Conservation (phyloP, 2,797 vertebrate species). For the Oophaga sylvatica region DNA sequence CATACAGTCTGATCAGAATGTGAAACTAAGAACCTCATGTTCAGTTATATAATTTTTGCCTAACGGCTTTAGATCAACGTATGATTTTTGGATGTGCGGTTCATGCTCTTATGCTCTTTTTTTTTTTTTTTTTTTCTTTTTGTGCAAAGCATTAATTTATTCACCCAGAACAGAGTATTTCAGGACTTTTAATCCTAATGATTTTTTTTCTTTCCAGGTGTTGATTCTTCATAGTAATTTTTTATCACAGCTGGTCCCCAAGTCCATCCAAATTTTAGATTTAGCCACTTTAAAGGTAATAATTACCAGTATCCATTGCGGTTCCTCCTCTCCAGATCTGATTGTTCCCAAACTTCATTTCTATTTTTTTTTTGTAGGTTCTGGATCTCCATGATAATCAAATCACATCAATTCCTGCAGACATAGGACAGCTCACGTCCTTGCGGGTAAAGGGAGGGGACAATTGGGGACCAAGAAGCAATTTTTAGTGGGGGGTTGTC, state of each 20-base stretch:
- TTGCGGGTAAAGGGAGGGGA: constrained; percentile 80
- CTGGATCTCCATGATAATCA: constrained; percentile 92
- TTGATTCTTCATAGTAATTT: constrained; percentile 89
- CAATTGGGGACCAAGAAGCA: not conserved
- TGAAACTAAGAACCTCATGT: no score
- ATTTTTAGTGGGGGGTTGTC: not conserved
- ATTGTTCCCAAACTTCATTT: not conserved
- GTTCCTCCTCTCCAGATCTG: not conserved
- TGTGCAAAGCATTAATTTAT: no score
- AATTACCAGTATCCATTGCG: not conserved
- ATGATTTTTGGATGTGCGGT: no score
- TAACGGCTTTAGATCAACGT: no score
- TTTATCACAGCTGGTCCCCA: constrained; percentile 83
- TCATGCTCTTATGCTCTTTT: no score
- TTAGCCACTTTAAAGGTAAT: constrained; percentile 88
- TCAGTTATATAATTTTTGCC: no score
- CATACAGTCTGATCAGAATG: no score
- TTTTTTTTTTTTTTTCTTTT: no score
- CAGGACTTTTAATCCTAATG: not conserved
- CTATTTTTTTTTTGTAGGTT: constrained; percentile 75
- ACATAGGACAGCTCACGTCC: constrained; percentile 81
- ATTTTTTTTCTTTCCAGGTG: constrained; percentile 75
- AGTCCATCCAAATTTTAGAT: constrained; percentile 81
- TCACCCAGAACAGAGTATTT: not conserved
- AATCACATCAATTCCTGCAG: constrained; percentile 82